phyloP scores from a whole-genome alignment of 2,888 invertebrate species.

The Congeria kusceri region DNA sequence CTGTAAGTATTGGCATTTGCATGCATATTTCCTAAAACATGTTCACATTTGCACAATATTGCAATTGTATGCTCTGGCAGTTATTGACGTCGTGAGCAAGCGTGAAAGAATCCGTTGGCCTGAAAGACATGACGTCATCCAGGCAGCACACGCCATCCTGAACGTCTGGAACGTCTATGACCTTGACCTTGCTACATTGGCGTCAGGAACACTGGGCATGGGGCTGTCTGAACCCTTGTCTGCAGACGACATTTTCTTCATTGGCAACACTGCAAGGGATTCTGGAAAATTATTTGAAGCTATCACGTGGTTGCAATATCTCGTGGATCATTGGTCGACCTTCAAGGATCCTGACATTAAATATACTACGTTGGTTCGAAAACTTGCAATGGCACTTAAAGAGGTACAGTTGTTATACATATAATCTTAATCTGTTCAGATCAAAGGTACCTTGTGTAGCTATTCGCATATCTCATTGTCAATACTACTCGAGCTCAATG shows the following conservation, averaged over 20 bases:
- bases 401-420: too few species aligned
- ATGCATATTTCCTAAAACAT: too few species aligned
- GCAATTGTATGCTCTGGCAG: too few species aligned
- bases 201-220: constrained; percentile 25
- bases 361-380: constrained; percentile 29
- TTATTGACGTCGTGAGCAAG: constrained; percentile 33
- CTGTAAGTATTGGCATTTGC: too few species aligned
- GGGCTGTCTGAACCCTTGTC: constrained; percentile 25
- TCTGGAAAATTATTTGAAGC: constrained; percentile 47
- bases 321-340: constrained; percentile 21
- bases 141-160: constrained; percentile 44
- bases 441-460: too few species aligned
- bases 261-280: constrained; percentile 51
- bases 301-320: constrained; percentile 53
- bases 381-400: constrained; percentile 33
- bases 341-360: constrained; percentile 32
- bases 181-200: constrained; percentile 33
- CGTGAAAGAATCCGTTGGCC: constrained; percentile 36
- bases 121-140: constrained; percentile 36
- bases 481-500: too few species aligned
- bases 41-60: too few species aligned
- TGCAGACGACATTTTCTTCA: constrained; percentile 52
- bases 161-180: constrained; percentile 51
- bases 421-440: too few species aligned
- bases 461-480: too few species aligned